Evolutionary conservation across 2,113 vertebrate genomes (phyloP), one percentile per base, ranked within the genome.

Genomic region (Mesoclemmys tuberculata): DNA sequence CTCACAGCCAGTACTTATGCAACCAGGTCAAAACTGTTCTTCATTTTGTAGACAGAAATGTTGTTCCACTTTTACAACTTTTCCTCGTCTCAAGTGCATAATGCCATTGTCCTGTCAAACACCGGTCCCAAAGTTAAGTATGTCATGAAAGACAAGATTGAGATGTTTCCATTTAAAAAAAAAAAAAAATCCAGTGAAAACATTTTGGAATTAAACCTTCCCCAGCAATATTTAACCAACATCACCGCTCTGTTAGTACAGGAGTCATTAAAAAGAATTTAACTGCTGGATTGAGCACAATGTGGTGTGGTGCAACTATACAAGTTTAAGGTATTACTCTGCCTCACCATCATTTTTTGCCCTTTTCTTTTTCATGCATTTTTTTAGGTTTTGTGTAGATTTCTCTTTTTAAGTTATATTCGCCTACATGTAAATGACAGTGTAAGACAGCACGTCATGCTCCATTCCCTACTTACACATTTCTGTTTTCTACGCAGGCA

Each of bases 231-330:
- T 93, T 94, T 82, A 95, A 90, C 85, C 41, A 82, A 84, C 80
- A 89, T 91, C 80, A 64, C 90, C 96, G 95, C 85, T 86, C 0
- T 0, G 55, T 51, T 94, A 89, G 89, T 41, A 82, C n/a, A 78
- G 84, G 56, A 93, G 56, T 96, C 92, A 88, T 86, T 94, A 35
- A 74, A 75, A 88, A 94, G 93, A 80, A 87, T 89, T 90, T 75
- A 82, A 80, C 74, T 89, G 89, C 87, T 94, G 82, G 84, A 92
- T 80, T 61, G 11, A 74, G 49, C 46, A 21, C 93, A 81, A 87
- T 0, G 2, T 82, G 14, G 52, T 78, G 83, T 95, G 71, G 82
- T 87, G 87, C 52, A 90, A 85, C 80, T 74, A 82, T 90, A 49
- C 27, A 48, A 27, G 64, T 94, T 92, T 22, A 93, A 79, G 6